A percentile compares a stretch with the other conserved stretches of the same genome.
phyloP scores from a whole-genome alignment of 2,113 vertebrate genomes.

The chimpanzee (Pan troglodytes) region DNA sequence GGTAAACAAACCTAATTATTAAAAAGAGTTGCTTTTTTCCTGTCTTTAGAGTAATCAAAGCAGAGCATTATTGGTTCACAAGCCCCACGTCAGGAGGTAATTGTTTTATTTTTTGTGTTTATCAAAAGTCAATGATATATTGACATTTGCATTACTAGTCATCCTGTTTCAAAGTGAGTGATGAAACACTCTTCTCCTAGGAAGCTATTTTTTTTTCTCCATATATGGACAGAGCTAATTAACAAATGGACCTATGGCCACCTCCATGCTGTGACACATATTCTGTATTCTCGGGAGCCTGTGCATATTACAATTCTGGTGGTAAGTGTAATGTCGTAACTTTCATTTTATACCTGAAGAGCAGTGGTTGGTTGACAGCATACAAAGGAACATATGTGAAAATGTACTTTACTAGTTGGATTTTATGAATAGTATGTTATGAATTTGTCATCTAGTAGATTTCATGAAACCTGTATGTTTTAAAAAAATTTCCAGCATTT shows the following conservation, averaged over 20 bases:
- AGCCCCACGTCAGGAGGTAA: neutral
- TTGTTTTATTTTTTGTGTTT: conserved; percentile 2
- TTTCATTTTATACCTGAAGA: conserved; percentile 39
- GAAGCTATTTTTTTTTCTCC: neutral
- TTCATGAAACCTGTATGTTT: neutral
- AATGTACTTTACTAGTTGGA: neutral
- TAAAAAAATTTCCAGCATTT: neutral
- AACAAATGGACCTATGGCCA: neutral
- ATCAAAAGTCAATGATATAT: conserved; percentile 18
- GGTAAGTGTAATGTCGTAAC: neutral
- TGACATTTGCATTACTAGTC: neutral
- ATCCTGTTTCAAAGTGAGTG: neutral
- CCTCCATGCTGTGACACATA: neutral
- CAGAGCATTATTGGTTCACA: neutral
- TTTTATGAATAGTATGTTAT: conserved; percentile 14
- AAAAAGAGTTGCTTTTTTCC: neutral
- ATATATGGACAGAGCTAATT: conserved; percentile 11
- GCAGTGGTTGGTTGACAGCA: neutral
- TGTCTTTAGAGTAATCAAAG: conserved; percentile 23
- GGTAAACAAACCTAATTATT: neutral
- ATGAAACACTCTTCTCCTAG: neutral
- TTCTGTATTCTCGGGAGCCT: conserved; percentile 9
- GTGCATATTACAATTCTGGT: conserved; percentile 17
- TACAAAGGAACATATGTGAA: neutral
- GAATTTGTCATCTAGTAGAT: neutral